Evolutionary conservation across 2,797 vertebrate species (phyloP), one percentile per base, ranked within the genome.

Genomic region (Anableps anableps): DNA sequence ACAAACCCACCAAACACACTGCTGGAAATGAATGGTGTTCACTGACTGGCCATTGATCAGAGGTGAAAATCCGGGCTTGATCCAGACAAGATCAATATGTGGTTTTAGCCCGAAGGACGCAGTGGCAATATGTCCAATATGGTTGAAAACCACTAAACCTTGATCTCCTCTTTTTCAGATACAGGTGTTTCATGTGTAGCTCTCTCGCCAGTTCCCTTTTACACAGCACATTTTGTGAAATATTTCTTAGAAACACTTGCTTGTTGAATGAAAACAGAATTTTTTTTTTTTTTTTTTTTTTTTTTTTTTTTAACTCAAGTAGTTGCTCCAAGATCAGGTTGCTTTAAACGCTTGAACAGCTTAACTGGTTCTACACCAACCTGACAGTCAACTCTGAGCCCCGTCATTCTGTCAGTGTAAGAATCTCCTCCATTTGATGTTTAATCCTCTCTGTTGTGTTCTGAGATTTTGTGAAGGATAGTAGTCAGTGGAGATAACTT

Each of bases 1-100:
- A 78, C 84, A 85, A 83, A 77, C 74, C 76, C 21, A 83, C 80
- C 76, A 60, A 83, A 81, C 81, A 79, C 73, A 68, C 68, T 68
- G 86, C 51, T 88, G 75, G 66, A 82, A 75, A 85, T 14, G 21
- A 77, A 91, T 75, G 76, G 36, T 75, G 85, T 82, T 86, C 76
- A 85, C 60, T 74, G 80, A 80, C 75, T 71, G 83, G 76, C 81
- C 80, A 88, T 88, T 72, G 86, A 92, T 90, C 78, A 73, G 53
- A 81, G 26, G 43, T 78, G 77, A 74, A 90, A 88, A 87, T 88
- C 75, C 83, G 81, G 82, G 71, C 82, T 83, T 83, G 74, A 88
- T 86, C 83, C 78, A 86, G 84, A 89, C 66, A 80, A n/a, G 73
- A 75, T 91, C 88, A 85, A 90, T 90, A 85, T 85, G 84, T 36